Evolutionary conservation across 2,797 vertebrate genomes (phyloP), one percentile per base, ranked within the genome.

Genomic region (Eurystomus glaucurus): DNA sequence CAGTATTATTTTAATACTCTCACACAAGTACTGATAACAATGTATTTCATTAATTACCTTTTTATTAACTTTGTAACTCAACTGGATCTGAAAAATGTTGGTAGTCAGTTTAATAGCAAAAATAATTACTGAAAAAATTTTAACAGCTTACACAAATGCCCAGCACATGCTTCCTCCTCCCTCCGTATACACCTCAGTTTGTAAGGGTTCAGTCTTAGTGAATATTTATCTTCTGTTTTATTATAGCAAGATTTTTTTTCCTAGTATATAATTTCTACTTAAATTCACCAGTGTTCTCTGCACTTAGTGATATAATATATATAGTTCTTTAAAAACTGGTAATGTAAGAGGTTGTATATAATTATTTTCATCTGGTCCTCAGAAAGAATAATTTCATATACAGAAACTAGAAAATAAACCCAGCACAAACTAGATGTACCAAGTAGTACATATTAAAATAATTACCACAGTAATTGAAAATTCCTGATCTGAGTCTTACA

Each of bases 401-500:
- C 68, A 96, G 81, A 87, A 97, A 96, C 91, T 97, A 96, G 76
- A 96, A 97, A 96, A 88, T 94, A 95, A 96, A 95, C 64, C 90
- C 77, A 95, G 65, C 83, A 92, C 88, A 96, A 90, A 92, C 83
- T 89, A 96, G 85, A 92, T 92, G 94, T 98, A 97, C 94, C 45
- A 72, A 95, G 85, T 95, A 90, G 95, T 97, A 97, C 84, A 80
- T 90, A 81, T 65, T 87, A 78, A 96, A 95, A 95, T 93, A 95
- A 95, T 97, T 97, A 97, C 94, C 94, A 95, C 91, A 96, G 96
- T 97, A 96, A 98, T 97, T 92, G 70, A 84, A 89, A 96, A 97
- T 94, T 92, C 93, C 92, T 92, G 92, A 95, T 91, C 71, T 85
- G 76, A 82, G 86, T 91, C 77, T 88, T 94, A 89, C 50, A 93